phyloP scores from a whole-genome alignment of 1,140 invertebrate species.

The Cepaea nemoralis region DNA sequence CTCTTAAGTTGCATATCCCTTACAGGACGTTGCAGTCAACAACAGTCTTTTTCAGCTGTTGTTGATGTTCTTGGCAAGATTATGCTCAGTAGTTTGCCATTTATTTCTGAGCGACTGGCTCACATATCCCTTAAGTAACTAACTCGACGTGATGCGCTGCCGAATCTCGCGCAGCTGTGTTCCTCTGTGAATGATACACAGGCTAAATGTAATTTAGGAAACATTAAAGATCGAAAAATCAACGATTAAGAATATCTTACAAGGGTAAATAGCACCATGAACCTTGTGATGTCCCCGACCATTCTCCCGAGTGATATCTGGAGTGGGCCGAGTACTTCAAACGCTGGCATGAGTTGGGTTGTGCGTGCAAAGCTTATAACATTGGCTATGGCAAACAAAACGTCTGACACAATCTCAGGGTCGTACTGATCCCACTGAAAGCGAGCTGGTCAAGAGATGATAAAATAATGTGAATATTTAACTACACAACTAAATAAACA shows the following conservation, averaged over 20 bases:
- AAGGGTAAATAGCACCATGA: slow-evolving; percentile 71
- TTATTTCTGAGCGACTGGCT: too few species aligned
- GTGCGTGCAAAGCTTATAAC: slow-evolving; percentile 71
- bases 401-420: slow-evolving; percentile 72
- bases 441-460: slow-evolving; percentile 59
- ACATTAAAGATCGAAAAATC: background rate
- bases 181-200: too few species aligned
- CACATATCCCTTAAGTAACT: too few species aligned
- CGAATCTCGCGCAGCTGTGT: too few species aligned
- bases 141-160: too few species aligned
- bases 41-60: too few species aligned
- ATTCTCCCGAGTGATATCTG: slow-evolving; percentile 72
- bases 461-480: too few species aligned
- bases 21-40: too few species aligned
- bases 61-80: too few species aligned
- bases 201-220: background rate
- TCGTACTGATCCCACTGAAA: slow-evolving; percentile 71
- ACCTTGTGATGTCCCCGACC: slow-evolving; percentile 72
- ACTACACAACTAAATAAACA: too few species aligned
- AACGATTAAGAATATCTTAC: slow-evolving; percentile 56
- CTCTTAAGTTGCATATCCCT: too few species aligned
- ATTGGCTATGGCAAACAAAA: slow-evolving; percentile 71
- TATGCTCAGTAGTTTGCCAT: too few species aligned
- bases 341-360: slow-evolving; percentile 72
- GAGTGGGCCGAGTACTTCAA: slow-evolving; percentile 71